Evolutionary conservation across 2,113 vertebrate genomes (phyloP), one percentile per base, ranked within the genome.

Genomic region (Cyprinodon variegatus): DNA sequence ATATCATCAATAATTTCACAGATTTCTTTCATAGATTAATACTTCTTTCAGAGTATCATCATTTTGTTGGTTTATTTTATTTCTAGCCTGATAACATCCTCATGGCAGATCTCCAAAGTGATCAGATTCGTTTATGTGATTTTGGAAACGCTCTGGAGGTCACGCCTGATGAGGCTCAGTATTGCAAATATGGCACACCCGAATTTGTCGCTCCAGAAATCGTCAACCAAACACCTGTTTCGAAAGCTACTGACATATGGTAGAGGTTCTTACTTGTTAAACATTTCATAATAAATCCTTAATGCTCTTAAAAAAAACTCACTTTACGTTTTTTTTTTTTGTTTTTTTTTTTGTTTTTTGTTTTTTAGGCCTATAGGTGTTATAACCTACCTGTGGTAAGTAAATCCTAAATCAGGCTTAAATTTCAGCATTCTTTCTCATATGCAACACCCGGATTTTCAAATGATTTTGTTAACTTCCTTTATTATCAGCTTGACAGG

Each of bases 181-280:
- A 97, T 89, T 98, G 96, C 93, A 97, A 96, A 71, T 98, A 97
- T 0, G 98, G 98, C 81, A 98, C 97, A 0, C 98, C 98, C 0
- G 98, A 99, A 93, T 99, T 99, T 0, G 96, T 99, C 63, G 94
- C 97, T 0, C 98, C 98, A 0, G 98, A 99, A 94, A 97, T 99
- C 20, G 96, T 99, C 76, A 97, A 96, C 91, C 98, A 99, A 94
- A 96, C 94, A 12, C 97, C 98, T 0, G 94, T 99, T 70, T 97
- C 96, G 76, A 93, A 94, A 20, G 96, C 97, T 89, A 96, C 98
- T 0, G 98, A 99, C 64, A 95, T 99, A 91, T 99, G 98, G 98
- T 99, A 92, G 74, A 59, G 10, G 29, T 72, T 41, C 15, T 22
- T 13, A 61, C 4, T 45, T 37, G 4, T 1, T 64, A 22, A 2